phyloP scores from a whole-genome alignment of 1,140 invertebrate species.

The Adoxophyes honmai region DNA sequence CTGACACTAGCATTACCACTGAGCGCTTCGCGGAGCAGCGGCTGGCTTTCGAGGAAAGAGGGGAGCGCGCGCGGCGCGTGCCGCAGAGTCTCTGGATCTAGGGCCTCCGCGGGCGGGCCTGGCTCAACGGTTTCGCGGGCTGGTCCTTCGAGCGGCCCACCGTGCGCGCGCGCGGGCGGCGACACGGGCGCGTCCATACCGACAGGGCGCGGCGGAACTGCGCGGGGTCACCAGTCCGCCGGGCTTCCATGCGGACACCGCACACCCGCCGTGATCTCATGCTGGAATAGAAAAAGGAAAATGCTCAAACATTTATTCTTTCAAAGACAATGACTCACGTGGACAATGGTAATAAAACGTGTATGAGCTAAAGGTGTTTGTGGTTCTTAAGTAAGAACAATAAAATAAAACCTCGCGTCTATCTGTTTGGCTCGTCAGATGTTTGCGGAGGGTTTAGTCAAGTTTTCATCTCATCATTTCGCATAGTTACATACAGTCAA shows the following conservation, averaged over 20 bases:
- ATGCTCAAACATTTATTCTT: neutral
- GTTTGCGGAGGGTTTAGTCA: too few species aligned
- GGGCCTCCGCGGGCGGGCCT: conserved; percentile 43
- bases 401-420: too few species aligned
- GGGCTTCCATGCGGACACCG: conserved; percentile 71
- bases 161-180: conserved; percentile 59
- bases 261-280: conserved; percentile 69
- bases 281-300: conserved; percentile 41
- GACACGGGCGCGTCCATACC: conserved; percentile 68
- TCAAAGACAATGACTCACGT: neutral
- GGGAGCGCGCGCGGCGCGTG: conserved; percentile 50
- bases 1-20: conserved; percentile 29
- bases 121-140: conserved; percentile 57
- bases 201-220: conserved; percentile 58
- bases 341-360: too few species aligned
- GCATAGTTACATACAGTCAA: too few species aligned
- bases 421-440: too few species aligned
- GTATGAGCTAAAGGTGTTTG: too few species aligned
- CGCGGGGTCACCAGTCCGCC: conserved; percentile 59
- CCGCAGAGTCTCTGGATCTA: conserved; percentile 61
- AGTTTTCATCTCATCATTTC: too few species aligned
- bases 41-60: conserved; percentile 62
- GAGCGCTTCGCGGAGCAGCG: conserved; percentile 45
- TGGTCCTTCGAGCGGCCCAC: conserved; percentile 69
- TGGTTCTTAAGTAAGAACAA: too few species aligned